Conservation (phyloP, 64 coral and sea anemone genomes). For the Dendrophyllia cribrosa region DNA sequence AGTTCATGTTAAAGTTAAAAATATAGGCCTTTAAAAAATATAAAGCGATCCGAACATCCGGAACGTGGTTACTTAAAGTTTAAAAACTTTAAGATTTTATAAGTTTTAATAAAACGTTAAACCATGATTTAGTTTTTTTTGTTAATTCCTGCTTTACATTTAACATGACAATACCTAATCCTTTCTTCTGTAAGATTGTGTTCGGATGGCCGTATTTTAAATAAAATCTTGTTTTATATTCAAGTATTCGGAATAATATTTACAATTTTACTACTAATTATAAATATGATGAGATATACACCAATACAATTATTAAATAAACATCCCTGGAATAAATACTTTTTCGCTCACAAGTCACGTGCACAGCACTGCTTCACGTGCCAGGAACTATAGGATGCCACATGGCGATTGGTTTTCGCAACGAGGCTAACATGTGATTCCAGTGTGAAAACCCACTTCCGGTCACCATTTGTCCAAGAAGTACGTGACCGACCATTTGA, state of each 20-base stretch:
- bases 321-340: neutral
- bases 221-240: neutral
- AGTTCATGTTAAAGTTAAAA: no score
- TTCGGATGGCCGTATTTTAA: no score
- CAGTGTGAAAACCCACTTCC: constrained; percentile 95
- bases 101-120: no score
- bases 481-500: constrained; percentile 86
- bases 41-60: no score
- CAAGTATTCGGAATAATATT: neutral
- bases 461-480: constrained; percentile 82
- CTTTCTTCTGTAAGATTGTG: no score
- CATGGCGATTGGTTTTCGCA: constrained; percentile 94
- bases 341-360: neutral
- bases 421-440: constrained; percentile 91
- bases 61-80: no score
- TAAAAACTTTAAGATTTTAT: no score
- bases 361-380: neutral
- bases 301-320: neutral
- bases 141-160: neutral
- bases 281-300: no score
- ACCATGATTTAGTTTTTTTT: no score
- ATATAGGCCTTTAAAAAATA: no score
- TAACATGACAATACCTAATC: neutral
- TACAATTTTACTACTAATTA: no score
- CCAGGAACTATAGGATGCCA: constrained; percentile 95